Evolutionary conservation across 2,113 vertebrate genomes (phyloP), one percentile per base, ranked within the genome.

Genomic region (Nipponia nippon): DNA sequence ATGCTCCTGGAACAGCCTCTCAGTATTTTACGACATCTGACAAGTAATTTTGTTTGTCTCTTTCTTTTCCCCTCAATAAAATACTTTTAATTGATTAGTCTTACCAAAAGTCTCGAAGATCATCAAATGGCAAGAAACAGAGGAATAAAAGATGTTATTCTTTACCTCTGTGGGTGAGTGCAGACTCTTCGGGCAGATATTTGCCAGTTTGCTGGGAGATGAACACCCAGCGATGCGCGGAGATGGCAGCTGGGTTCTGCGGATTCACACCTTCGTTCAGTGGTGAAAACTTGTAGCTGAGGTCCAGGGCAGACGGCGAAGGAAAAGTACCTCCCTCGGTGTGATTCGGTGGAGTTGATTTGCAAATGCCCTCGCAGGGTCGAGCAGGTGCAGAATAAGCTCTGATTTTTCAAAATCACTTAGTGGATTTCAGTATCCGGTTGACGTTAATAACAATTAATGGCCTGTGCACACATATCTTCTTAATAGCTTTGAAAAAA

Each of bases 381-480:
- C 0, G 0, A 63, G 62, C 85, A 71, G 46, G 59, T 84, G 42
- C 36, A 88, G 66, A 72, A 80, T 7, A 58, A 47, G 7, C 38
- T 76, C 56, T 77, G 83, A n/a, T 42, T 92, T 79, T 88, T 86
- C 71, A 77, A 61, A 89, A 40, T 15, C 22, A 58, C 40, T 52
- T 62, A 42, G 40, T 67, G 55, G 58, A 77, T 92, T 93, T 92
- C 56, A 19, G 50, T 32, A 71, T 63, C 83, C 77, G 49, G 53
- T 90, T 83, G 79, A 71, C 55, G 36, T 86, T 87, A 83, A 66
- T 89, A 69, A 40, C 50, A 81, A 71, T 84, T 89, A 79, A 75
- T 55, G 69, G 65, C 69, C 66, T 67, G 27, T 55, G 83, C 52
- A 16, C 49, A 58, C 34, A 5, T 47, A 63, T 40, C 30, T 75